Conservation (phyloP, 2,888 invertebrate species). For the Mythimna albipuncta region DNA sequence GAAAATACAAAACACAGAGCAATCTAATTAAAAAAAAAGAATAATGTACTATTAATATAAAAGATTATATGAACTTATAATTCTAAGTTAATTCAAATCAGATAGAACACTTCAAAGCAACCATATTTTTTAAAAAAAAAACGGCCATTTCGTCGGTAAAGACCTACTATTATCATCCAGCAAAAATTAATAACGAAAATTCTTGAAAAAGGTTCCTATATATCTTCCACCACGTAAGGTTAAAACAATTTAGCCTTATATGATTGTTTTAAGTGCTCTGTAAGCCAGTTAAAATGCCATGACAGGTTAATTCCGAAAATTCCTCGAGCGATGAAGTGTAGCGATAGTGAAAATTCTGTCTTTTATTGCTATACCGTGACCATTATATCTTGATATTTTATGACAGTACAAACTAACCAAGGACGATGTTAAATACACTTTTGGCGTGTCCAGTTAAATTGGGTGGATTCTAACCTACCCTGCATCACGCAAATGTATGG, state of each 20-base stretch:
- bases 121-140: no score
- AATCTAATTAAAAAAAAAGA: no score
- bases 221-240: slow-evolving; percentile 9
- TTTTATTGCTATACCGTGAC: slow-evolving; percentile 33
- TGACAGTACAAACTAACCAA: slow-evolving; percentile 5
- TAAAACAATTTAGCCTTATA: slow-evolving; percentile 31
- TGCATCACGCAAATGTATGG: slow-evolving; percentile 29
- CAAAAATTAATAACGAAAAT: not conserved
- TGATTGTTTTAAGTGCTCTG: slow-evolving; percentile 20
- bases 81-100: no score
- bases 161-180: no score
- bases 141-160: no score
- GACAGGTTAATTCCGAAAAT: slow-evolving; percentile 47
- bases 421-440: slow-evolving; percentile 2
- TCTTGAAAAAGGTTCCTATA: not conserved
- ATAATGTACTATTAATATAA: no score
- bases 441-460: slow-evolving; percentile 9
- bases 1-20: no score
- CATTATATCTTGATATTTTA: slow-evolving; percentile 26
- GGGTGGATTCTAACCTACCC: not conserved
- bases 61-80: no score
- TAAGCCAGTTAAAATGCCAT: slow-evolving; percentile 1
- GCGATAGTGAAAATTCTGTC: slow-evolving; percentile 30
- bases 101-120: no score
- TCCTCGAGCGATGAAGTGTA: slow-evolving; percentile 24